Conservation (phyloP, 2,797 vertebrate genomes). For the Hozukius guyotensis region DNA sequence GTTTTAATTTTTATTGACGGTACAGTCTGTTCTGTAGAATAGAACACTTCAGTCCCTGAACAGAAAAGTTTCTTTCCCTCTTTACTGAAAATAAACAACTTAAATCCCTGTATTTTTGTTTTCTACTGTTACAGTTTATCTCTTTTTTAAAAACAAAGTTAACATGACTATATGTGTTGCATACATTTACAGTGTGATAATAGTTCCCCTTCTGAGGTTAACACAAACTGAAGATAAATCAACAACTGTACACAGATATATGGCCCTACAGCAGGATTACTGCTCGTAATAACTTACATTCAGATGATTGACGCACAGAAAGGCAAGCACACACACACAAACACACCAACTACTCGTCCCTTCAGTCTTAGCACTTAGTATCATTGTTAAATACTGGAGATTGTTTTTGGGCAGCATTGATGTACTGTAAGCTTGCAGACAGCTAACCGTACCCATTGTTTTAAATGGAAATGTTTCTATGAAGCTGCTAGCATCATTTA, state of each 20-base stretch:
- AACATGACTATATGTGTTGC: slow-evolving; percentile 71
- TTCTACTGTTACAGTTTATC: slow-evolving; percentile 27
- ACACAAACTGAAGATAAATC: slow-evolving; percentile 68
- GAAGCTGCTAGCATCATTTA: not conserved
- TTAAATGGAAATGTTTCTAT: slow-evolving; percentile 22
- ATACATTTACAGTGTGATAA: slow-evolving; percentile 79
- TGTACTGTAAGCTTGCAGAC: not conserved
- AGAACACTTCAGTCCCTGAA: slow-evolving; percentile 70
- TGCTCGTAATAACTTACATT: slow-evolving; percentile 84
- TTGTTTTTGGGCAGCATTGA: slow-evolving; percentile 4
- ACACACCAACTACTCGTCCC: not conserved
- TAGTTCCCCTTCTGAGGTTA: slow-evolving; percentile 69
- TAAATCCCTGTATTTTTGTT: slow-evolving; percentile 31
- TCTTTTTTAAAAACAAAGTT: slow-evolving; percentile 56
- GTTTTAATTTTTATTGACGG: slow-evolving; percentile 68
- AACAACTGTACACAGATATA: slow-evolving; percentile 67
- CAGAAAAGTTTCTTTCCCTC: slow-evolving; percentile 53
- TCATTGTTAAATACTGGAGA: slow-evolving; percentile 47
- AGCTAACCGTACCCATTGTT: not conserved
- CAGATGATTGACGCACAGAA: slow-evolving; percentile 80
- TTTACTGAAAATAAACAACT: slow-evolving; percentile 52
- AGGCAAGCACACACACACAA: slow-evolving; percentile 2
- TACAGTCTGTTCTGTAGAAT: slow-evolving; percentile 66
- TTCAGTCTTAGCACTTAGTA: slow-evolving; percentile 29
- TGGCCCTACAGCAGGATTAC: slow-evolving; percentile 72